Evolutionary conservation across 64 coral and sea anemone species (phyloP).

Genomic region (Porites lutea): DNA sequence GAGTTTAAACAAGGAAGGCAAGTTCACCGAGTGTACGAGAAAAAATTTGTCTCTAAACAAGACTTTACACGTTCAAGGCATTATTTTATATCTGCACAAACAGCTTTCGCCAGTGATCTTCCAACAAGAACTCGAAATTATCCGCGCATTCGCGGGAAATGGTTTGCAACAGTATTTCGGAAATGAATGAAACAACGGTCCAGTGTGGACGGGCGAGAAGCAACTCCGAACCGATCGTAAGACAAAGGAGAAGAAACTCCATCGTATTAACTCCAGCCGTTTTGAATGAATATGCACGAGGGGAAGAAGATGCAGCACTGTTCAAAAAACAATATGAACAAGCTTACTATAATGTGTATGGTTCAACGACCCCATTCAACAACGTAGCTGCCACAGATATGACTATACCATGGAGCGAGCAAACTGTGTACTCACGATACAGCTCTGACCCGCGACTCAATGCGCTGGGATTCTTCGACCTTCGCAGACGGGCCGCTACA

Average conservation of each 20-base stretch:
- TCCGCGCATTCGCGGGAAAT: constrained; percentile 2
- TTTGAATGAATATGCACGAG: constrained; percentile 75
- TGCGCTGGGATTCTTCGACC: constrained; percentile 68
- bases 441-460: constrained; percentile 53
- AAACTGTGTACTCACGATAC: constrained; percentile 65
- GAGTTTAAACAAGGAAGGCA: background rate
- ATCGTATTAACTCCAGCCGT: constrained; percentile 86
- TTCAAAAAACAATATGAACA: constrained; percentile 87
- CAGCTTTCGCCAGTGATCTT: background rate
- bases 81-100: constrained; percentile 11
- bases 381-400: constrained; percentile 34
- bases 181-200: constrained; percentile 8
- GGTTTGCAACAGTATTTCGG: constrained; percentile 52
- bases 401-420: constrained; percentile 60
- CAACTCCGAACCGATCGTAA: constrained; percentile 1
- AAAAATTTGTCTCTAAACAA: background rate
- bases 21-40: background rate
- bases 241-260: constrained; percentile 72
- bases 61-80: background rate
- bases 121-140: background rate
- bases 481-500: background rate
- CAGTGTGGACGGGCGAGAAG: constrained; percentile 19
- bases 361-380: constrained; percentile 37
- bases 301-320: constrained; percentile 61
- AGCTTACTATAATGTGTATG: constrained; percentile 76